These are phyloP conservation scores for Proisotoma minuta DNA, from an alignment of 2,888 invertebrate genomes.

Conservation along the genomic window DNA sequence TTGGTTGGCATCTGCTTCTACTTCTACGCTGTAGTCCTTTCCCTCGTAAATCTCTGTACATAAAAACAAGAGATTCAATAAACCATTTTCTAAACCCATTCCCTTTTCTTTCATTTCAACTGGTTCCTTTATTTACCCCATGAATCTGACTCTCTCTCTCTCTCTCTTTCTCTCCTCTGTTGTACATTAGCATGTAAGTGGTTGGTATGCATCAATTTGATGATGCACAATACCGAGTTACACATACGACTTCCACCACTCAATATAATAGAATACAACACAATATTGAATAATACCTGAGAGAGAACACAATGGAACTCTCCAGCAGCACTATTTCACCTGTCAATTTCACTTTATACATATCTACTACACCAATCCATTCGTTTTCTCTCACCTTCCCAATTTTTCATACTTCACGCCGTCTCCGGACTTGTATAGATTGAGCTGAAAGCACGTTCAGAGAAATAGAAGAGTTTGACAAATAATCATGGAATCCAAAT, in stretches of 20 bases:
- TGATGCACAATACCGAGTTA: conserved; percentile 1
- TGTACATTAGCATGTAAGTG: conserved; percentile 15
- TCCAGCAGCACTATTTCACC: conserved; percentile 11
- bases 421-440: too few species aligned
- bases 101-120: conserved; percentile 14
- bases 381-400: background rate
- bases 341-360: conserved; percentile 16
- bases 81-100: conserved; percentile 17
- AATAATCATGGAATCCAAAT: too few species aligned
- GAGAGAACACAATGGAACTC: conserved; percentile 7
- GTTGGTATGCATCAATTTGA: conserved; percentile 21
- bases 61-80: conserved; percentile 28
- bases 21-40: conserved; percentile 42
- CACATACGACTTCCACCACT: conserved; percentile 10
- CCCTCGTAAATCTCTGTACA: conserved; percentile 45
- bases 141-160: background rate
- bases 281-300: conserved; percentile 11
- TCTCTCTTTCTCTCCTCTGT: background rate
- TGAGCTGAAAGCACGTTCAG: too few species aligned
- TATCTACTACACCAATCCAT: background rate
- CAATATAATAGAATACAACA: conserved; percentile 7
- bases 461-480: too few species aligned
- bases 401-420: too few species aligned
- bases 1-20: conserved; percentile 36
- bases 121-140: too few species aligned